phyloP scores from a whole-genome alignment of 2,888 invertebrate genomes.

The Crocallis elinguaria region DNA sequence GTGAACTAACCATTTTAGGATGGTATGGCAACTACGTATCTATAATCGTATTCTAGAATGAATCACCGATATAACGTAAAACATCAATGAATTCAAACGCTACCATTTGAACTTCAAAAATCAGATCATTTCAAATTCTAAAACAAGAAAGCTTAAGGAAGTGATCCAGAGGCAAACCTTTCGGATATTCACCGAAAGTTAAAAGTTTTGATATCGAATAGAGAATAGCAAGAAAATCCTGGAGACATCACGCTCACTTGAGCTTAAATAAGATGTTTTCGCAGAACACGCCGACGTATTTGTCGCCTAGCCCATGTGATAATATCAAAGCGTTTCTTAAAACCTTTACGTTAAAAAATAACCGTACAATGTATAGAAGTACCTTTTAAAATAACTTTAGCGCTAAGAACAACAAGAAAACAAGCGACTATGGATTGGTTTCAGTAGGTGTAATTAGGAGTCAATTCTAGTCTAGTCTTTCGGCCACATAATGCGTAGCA shows the following conservation, averaged over 20 bases:
- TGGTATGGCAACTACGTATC: too few relatives aligned
- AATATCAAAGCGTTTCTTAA: slow-evolving; percentile 1
- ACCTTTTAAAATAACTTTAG: too few relatives aligned
- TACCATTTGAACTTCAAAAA: background rate
- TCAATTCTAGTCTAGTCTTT: too few relatives aligned
- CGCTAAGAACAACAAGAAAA: too few relatives aligned
- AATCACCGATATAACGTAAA: background rate
- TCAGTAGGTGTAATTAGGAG: too few relatives aligned
- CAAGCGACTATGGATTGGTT: too few relatives aligned
- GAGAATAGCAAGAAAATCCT: slow-evolving; percentile 53
- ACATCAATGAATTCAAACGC: background rate
- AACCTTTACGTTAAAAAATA: too few relatives aligned
- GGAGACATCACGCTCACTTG: slow-evolving; percentile 61
- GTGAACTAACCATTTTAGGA: too few relatives aligned
- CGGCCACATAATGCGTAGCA: too few relatives aligned
- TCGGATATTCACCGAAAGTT: slow-evolving; percentile 29
- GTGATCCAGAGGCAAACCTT: slow-evolving; percentile 21
- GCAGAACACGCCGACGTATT: slow-evolving; percentile 53
- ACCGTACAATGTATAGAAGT: too few relatives aligned
- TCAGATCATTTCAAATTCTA: slow-evolving; percentile 7
- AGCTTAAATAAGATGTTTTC: slow-evolving; percentile 70
- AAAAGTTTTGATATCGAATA: slow-evolving; percentile 48
- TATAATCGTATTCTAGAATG: background rate
- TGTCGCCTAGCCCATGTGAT: slow-evolving; percentile 37
- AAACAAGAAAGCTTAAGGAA: background rate